Evolutionary conservation across 2,888 invertebrate genomes (phyloP).

Genomic region (Glaucopsyche alexis): DNA sequence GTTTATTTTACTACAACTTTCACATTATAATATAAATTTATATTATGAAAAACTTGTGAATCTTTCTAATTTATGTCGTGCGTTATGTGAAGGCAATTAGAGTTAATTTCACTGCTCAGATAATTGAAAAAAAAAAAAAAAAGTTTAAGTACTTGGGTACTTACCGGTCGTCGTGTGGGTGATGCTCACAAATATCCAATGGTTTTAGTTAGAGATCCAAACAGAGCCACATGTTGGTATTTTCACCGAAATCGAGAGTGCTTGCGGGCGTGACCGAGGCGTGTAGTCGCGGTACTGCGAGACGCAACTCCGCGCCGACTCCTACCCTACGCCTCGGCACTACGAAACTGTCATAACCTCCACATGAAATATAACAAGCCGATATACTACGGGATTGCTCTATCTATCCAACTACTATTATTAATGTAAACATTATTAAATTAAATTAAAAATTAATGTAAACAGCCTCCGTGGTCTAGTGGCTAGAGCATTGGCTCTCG

Average conservation of each 20-base stretch:
- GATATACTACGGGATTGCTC: no score
- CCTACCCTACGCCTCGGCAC: constrained; percentile 37
- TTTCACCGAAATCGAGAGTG: constrained; percentile 52
- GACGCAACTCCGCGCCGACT: constrained; percentile 39
- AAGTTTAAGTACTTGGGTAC: neutral
- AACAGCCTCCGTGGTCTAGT: no score
- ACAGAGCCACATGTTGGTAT: constrained; percentile 39
- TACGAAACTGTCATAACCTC: neutral
- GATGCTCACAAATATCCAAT: constrained; percentile 26
- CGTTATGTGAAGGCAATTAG: constrained; percentile 20
- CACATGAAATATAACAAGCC: no score
- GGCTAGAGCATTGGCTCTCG: no score
- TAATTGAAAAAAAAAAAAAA: neutral
- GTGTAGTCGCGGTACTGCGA: constrained; percentile 57
- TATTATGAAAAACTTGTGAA: constrained; percentile 12
- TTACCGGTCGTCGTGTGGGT: constrained; percentile 16
- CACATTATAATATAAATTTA: constrained; percentile 17
- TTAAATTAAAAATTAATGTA: no score
- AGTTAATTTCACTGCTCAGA: neutral
- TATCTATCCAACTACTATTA: no score
- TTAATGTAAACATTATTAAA: no score
- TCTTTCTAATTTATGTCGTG: constrained; percentile 26
- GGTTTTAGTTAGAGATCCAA: constrained; percentile 26
- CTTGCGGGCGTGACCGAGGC: constrained; percentile 52
- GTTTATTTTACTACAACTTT: constrained; percentile 21